These are phyloP conservation scores for Cathartes aura DNA, from an alignment of 2,113 vertebrate species.

Conservation along the genomic window DNA sequence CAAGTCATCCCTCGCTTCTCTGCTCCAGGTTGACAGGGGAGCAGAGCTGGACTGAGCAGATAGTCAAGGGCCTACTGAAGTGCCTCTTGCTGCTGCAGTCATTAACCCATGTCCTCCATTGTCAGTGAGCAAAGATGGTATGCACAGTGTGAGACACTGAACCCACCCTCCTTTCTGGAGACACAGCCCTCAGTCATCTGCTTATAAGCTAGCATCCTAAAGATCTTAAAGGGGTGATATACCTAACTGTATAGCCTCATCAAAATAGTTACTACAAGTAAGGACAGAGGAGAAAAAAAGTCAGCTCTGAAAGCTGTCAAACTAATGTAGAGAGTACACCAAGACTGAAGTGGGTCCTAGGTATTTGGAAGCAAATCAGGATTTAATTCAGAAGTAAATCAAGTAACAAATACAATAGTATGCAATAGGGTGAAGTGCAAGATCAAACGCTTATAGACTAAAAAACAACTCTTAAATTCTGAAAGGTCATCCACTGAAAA, in stretches of 20 bases:
- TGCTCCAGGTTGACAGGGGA: neutral
- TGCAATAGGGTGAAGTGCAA: neutral
- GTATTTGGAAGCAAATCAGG: neutral
- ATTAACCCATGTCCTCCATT: neutral
- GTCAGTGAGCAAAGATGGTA: neutral
- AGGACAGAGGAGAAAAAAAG: neutral
- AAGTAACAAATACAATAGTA: neutral
- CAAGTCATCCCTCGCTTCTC: neutral
- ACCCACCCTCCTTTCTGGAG: neutral
- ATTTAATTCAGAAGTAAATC: neutral
- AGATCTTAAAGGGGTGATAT: neutral
- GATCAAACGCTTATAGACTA: neutral
- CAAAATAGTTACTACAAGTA: neutral
- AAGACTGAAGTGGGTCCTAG: neutral
- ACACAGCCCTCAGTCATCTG: neutral
- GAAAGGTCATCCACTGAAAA: neutral
- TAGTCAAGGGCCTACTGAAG: neutral
- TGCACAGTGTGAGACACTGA: neutral
- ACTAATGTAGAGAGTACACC: neutral
- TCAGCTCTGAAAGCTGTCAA: neutral
- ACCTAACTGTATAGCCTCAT: neutral
- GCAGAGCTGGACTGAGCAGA: neutral
- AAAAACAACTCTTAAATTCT: neutral
- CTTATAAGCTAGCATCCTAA: neutral
- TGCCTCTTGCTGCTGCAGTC: neutral